phyloP scores from a whole-genome alignment of 2,888 invertebrate genomes.

The Aleiodes alternator region DNA sequence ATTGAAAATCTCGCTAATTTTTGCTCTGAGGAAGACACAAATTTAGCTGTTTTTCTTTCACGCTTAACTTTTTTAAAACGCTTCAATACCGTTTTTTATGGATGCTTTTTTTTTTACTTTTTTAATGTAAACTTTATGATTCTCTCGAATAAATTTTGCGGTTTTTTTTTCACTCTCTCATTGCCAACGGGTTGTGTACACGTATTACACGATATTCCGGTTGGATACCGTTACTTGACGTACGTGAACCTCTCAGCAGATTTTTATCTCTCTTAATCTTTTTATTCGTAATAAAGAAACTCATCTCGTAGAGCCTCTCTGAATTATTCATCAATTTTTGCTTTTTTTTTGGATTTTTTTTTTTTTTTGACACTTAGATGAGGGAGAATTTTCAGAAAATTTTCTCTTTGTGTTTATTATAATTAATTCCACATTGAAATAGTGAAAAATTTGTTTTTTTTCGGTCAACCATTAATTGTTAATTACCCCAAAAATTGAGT shows the following conservation, averaged over 20 bases:
- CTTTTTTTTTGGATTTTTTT: background rate
- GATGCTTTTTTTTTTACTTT: constrained; percentile 3
- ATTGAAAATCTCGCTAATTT: too few relatives aligned
- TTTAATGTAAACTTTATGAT: constrained; percentile 30
- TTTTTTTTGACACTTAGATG: too few relatives aligned
- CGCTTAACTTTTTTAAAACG: background rate
- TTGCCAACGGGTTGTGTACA: constrained; percentile 32
- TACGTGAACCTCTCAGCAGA: constrained; percentile 38
- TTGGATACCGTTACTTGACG: constrained; percentile 41
- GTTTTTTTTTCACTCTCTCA: constrained; percentile 21
- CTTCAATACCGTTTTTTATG: constrained; percentile 6
- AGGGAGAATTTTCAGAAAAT: too few relatives aligned
- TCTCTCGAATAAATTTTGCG: constrained; percentile 9
- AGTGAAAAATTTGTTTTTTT: background rate
- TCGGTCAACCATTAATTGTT: constrained; percentile 6
- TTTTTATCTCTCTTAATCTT: constrained; percentile 34
- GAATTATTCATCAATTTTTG: constrained; percentile 9
- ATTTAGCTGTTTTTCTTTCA: background rate
- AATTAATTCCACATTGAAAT: too few relatives aligned
- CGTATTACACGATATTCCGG: constrained; percentile 38
- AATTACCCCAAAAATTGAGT: background rate
- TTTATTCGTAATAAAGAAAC: constrained; percentile 37
- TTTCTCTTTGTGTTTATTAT: too few relatives aligned
- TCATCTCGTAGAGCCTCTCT: constrained; percentile 3
- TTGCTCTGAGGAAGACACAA: too few relatives aligned